These are phyloP conservation scores for Drosophila gunungcola DNA, from an alignment of 1,140 invertebrate species.

Conservation along the genomic window DNA sequence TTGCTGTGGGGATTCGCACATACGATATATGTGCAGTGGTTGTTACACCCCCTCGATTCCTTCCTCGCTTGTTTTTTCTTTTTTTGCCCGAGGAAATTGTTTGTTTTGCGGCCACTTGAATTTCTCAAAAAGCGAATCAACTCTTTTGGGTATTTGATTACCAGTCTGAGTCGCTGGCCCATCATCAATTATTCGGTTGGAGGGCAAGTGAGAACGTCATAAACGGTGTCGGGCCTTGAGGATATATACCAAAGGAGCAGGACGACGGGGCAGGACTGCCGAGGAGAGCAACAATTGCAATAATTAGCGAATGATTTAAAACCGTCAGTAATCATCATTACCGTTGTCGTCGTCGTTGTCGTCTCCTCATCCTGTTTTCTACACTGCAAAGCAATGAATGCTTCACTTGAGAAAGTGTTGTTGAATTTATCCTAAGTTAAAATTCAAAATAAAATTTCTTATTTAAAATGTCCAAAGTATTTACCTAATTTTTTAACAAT, in stretches of 20 bases:
- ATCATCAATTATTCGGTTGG: slow-evolving; percentile 70
- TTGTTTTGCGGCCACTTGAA: slow-evolving; percentile 49
- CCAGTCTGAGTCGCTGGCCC: slow-evolving; percentile 46
- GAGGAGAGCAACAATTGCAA: slow-evolving; percentile 73
- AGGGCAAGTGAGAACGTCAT: slow-evolving; percentile 42
- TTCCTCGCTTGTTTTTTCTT: background rate
- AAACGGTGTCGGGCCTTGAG: slow-evolving; percentile 33
- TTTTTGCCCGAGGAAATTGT: slow-evolving; percentile 31
- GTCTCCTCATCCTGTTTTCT: slow-evolving; percentile 1
- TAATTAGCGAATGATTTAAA: slow-evolving; percentile 83
- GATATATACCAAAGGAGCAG: background rate
- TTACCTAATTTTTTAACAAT: no score
- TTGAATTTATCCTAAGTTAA: no score
- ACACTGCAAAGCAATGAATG: slow-evolving; percentile 4
- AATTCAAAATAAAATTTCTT: no score
- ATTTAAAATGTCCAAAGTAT: no score
- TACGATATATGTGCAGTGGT: slow-evolving; percentile 17
- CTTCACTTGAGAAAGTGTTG: no score
- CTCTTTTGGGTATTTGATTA: slow-evolving; percentile 75
- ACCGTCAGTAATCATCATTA: slow-evolving; percentile 83
- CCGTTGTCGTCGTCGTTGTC: slow-evolving; percentile 58
- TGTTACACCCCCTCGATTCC: slow-evolving; percentile 6
- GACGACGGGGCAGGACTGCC: slow-evolving; percentile 2
- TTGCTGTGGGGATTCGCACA: slow-evolving; percentile 55
- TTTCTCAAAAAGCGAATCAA: slow-evolving; percentile 60